These are phyloP conservation scores for Limnephilus auricula DNA, from an alignment of 2,888 invertebrate genomes.

Conservation along the genomic window DNA sequence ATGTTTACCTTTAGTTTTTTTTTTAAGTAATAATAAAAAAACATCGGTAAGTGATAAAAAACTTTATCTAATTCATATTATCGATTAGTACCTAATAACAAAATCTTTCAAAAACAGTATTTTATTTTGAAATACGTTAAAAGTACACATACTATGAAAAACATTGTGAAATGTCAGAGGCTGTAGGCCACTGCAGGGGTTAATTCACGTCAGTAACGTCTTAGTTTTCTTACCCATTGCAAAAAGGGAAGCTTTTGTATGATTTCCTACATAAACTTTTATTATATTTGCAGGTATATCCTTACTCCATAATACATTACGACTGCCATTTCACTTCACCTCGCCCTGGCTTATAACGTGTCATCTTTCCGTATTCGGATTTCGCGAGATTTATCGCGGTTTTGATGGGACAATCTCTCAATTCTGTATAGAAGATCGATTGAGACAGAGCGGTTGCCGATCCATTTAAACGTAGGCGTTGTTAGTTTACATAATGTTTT, in stretches of 20 bases:
- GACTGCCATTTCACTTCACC: neutral
- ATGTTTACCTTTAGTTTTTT: too few species aligned
- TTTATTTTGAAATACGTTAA: too few species aligned
- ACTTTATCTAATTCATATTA: too few species aligned
- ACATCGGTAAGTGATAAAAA: too few species aligned
- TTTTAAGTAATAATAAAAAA: too few species aligned
- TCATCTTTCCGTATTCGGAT: constrained; percentile 14
- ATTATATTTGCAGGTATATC: neutral
- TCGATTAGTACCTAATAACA: too few species aligned
- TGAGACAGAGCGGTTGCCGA: neutral
- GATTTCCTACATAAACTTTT: neutral
- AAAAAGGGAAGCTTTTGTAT: neutral
- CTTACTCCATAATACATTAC: neutral
- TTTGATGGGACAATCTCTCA: constrained; percentile 33
- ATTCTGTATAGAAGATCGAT: neutral
- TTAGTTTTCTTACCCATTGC: neutral
- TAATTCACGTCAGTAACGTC: neutral
- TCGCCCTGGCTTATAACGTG: neutral
- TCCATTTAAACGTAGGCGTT: neutral
- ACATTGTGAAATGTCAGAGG: too few species aligned
- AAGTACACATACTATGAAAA: too few species aligned
- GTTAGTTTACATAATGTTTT: neutral
- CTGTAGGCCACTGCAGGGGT: too few species aligned
- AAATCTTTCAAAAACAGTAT: too few species aligned
- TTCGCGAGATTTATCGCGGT: constrained; percentile 38